Evolutionary conservation across 2,888 invertebrate species (phyloP).

Genomic region (Eilema sororculum): DNA sequence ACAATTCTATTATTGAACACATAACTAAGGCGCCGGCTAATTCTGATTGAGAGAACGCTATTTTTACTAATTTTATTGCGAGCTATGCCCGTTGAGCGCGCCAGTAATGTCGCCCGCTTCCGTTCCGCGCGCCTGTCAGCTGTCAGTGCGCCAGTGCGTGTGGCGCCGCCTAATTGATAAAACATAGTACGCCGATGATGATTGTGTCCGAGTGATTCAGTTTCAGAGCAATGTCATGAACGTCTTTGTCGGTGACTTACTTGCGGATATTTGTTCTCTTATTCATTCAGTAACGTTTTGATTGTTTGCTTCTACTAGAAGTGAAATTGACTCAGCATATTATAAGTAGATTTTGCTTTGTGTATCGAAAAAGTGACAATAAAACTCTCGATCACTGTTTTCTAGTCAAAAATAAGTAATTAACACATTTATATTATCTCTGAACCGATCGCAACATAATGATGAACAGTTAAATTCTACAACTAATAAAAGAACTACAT

Average conservation of each 20-base stretch:
- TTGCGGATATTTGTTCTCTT: background rate
- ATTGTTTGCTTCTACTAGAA: no score
- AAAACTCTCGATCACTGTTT: no score
- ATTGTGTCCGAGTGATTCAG: background rate
- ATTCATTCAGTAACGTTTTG: background rate
- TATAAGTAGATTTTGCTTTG: no score
- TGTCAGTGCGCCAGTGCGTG: background rate
- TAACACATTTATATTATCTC: no score
- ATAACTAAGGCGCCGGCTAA: background rate
- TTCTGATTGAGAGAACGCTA: constrained; percentile 7
- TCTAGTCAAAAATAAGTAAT: no score
- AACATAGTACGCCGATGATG: background rate
- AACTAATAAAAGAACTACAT: no score
- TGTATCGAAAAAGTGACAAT: no score
- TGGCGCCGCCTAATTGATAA: no score
- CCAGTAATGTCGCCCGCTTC: constrained; percentile 1
- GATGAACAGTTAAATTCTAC: no score
- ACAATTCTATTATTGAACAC: constrained; percentile 9
- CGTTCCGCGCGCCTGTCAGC: background rate
- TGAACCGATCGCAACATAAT: no score
- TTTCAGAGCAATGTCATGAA: background rate
- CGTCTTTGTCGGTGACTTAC: background rate
- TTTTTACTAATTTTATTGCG: constrained; percentile 2
- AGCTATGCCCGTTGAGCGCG: background rate
- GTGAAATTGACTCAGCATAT: no score